Conservation (phyloP, 2,797 vertebrate genomes). For the Neolamprologus multifasciatus region DNA sequence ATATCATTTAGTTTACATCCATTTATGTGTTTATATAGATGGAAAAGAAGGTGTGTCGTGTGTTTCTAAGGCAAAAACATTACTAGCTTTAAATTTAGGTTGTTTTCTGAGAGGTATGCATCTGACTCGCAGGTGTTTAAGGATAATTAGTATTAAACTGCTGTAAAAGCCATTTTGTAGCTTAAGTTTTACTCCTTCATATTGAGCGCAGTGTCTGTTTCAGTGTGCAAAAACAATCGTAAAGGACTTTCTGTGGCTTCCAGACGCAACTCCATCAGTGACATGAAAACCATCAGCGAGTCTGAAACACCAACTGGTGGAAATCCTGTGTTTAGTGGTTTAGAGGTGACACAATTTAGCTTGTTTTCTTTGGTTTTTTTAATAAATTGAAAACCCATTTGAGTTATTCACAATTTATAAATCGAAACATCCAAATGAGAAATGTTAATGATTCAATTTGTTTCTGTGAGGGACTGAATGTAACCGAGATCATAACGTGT, state of each 20-base stretch:
- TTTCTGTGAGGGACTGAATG: not conserved
- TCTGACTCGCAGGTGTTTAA: not conserved
- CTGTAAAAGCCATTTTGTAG: not conserved
- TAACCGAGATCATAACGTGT: accelerated
- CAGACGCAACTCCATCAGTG: not conserved
- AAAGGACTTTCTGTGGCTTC: not conserved
- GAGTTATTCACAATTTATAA: not conserved
- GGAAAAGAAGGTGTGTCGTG: not conserved
- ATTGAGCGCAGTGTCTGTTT: accelerated
- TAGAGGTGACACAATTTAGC: accelerated
- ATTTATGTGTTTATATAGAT: not conserved
- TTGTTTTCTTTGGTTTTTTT: not conserved
- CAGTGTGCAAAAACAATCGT: not conserved
- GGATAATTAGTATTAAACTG: not conserved
- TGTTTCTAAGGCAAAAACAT: not conserved
- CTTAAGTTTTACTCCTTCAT: not conserved
- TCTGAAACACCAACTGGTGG: not conserved
- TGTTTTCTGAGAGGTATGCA: not conserved
- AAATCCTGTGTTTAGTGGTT: not conserved
- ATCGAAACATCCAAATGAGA: not conserved
- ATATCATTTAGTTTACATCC: not conserved
- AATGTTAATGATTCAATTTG: not conserved
- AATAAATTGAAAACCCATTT: not conserved
- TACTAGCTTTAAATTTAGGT: not conserved
- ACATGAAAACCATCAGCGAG: not conserved